Conservation (phyloP, 1,140 invertebrate species). For the Plectrocnemia conspersa region DNA sequence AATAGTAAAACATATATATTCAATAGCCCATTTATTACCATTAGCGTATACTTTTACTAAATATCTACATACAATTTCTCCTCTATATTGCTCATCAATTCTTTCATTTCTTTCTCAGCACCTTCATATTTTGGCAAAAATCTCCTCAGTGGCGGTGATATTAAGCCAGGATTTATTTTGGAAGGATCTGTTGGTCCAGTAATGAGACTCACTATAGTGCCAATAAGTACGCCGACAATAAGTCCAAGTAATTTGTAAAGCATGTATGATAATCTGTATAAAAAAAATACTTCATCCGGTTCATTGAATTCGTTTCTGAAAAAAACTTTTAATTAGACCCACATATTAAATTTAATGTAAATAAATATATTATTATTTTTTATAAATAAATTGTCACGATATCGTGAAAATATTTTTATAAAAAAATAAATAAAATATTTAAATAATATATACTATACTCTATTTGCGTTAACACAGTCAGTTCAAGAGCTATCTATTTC, state of each 20-base stretch:
- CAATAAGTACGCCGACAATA: slow-evolving; percentile 59
- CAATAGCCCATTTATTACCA: not conserved
- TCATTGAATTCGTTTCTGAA: not conserved
- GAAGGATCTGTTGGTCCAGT: slow-evolving; percentile 57
- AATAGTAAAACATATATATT: slow-evolving; percentile 1
- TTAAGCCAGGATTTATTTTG: slow-evolving; percentile 55
- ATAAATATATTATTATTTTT: too few relatives aligned
- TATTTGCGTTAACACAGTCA: too few relatives aligned
- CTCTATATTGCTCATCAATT: too few relatives aligned
- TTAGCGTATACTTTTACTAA: not conserved
- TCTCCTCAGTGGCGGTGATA: slow-evolving; percentile 48
- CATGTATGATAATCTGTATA: slow-evolving; percentile 25
- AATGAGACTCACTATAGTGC: slow-evolving; percentile 60
- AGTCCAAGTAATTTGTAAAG: slow-evolving; percentile 45
- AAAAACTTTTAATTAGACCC: too few relatives aligned
- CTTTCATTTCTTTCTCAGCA: too few relatives aligned
- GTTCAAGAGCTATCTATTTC: too few relatives aligned
- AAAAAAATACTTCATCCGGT: slow-evolving; percentile 17
- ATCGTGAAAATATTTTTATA: too few relatives aligned
- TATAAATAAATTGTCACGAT: too few relatives aligned
- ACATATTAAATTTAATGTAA: too few relatives aligned
- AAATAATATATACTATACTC: too few relatives aligned
- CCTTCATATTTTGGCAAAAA: slow-evolving; percentile 25
- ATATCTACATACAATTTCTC: too few relatives aligned
- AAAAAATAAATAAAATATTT: too few relatives aligned